These are phyloP conservation scores for Nematolebias whitei DNA, from an alignment of 2,113 vertebrate species.

Conservation along the genomic window DNA sequence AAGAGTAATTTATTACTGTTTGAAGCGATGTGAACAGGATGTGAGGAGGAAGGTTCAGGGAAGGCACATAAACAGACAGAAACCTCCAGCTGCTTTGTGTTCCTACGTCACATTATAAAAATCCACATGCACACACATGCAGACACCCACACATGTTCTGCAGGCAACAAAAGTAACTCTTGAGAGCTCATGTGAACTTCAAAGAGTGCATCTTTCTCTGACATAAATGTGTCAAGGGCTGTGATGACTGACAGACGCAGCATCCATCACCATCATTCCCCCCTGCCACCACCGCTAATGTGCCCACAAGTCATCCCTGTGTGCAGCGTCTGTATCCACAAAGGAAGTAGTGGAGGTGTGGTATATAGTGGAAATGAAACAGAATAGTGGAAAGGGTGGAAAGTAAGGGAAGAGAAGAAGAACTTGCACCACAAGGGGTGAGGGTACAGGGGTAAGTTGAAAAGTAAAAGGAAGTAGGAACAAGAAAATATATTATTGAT, in stretches of 20 bases:
- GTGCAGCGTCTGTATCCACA: slow-evolving; percentile 22
- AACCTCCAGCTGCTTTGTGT: slow-evolving; percentile 23
- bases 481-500: slow-evolving; percentile 23
- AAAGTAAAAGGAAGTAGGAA: slow-evolving; percentile 12
- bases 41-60: slow-evolving; percentile 32
- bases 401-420: slow-evolving; percentile 41
- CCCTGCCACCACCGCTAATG: slow-evolving; percentile 40
- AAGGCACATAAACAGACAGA: slow-evolving; percentile 36
- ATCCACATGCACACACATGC: slow-evolving; percentile 29
- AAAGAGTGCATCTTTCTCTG: slow-evolving; percentile 43
- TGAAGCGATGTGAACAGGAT: slow-evolving; percentile 18
- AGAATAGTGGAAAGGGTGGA: slow-evolving; percentile 19
- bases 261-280: slow-evolving; percentile 47
- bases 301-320: slow-evolving; percentile 49
- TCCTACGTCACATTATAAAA: slow-evolving; percentile 24
- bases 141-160: slow-evolving; percentile 32
- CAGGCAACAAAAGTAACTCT: slow-evolving; percentile 39
- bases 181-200: slow-evolving; percentile 43
- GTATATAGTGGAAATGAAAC: slow-evolving; percentile 29
- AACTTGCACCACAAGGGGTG: slow-evolving; percentile 22
- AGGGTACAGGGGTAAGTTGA: slow-evolving; percentile 4
- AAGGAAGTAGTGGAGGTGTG: slow-evolving; percentile 3
- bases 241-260: slow-evolving; percentile 57
- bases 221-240: slow-evolving; percentile 63
- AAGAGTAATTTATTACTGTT: slow-evolving; percentile 23